Evolutionary conservation across 2,888 invertebrate genomes (phyloP).

Genomic region (Onchidella celtica): DNA sequence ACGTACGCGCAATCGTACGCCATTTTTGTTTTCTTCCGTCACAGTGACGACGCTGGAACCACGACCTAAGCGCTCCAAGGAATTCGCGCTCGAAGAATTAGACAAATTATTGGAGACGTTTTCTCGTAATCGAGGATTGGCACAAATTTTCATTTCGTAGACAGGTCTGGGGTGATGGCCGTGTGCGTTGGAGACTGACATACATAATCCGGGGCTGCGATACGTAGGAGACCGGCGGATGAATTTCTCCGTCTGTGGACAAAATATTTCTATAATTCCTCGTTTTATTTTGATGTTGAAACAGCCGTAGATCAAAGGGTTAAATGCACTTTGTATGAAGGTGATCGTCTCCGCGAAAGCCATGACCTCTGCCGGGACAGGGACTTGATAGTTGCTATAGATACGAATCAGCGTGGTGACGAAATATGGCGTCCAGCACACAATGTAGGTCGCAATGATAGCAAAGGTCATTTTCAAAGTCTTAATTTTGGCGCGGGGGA

Average conservation of each 20-base stretch:
- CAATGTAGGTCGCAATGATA: conserved; percentile 80
- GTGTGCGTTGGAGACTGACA: conserved; percentile 55
- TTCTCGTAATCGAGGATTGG: conserved; percentile 36
- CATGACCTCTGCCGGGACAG: conserved; percentile 75
- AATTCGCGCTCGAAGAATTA: conserved; percentile 60
- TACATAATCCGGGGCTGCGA: conserved; percentile 51
- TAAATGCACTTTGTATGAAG: conserved; percentile 79
- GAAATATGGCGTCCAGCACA: conserved; percentile 81
- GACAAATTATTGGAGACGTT: conserved; percentile 42
- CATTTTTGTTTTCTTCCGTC: conserved; percentile 71
- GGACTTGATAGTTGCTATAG: conserved; percentile 77
- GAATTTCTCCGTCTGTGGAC: conserved; percentile 52
- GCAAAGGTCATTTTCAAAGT: conserved; percentile 81
- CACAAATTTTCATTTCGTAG: conserved; percentile 31
- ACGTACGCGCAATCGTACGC: conserved; percentile 69
- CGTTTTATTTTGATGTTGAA: conserved; percentile 78
- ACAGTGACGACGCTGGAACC: conserved; percentile 56
- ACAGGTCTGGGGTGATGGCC: conserved; percentile 26
- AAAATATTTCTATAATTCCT: conserved; percentile 68
- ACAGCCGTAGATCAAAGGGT: conserved; percentile 80
- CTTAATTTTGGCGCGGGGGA: conserved; percentile 80
- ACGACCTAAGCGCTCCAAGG: conserved; percentile 38
- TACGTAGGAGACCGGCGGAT: conserved; percentile 46
- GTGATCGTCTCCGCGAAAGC: conserved; percentile 79
- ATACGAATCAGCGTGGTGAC: conserved; percentile 80